phyloP scores from a whole-genome alignment of 23 tunicate species.

The Pegea sp. region DNA sequence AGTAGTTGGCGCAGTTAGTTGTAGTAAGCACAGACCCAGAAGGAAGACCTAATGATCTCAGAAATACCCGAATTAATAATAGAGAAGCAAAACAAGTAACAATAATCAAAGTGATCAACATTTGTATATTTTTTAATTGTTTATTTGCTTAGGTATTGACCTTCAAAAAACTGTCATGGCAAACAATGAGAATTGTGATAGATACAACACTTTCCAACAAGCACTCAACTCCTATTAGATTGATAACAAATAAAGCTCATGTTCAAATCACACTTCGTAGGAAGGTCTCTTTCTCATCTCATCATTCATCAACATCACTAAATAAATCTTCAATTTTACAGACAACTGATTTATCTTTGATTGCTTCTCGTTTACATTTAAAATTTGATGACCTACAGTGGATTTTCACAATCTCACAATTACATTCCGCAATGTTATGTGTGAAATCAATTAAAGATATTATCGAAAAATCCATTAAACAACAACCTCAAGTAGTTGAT shows the following conservation, averaged over 20 bases:
- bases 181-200: conserved; percentile 75
- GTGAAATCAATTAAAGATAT: conserved; percentile 70
- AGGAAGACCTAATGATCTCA: conserved; percentile 43
- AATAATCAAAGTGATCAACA: too few relatives aligned
- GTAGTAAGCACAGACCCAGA: conserved; percentile 76
- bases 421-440: conserved; percentile 78
- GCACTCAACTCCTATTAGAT: conserved; percentile 35
- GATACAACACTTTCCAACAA: conserved; percentile 15
- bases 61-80: conserved; percentile 45
- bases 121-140: neutral
- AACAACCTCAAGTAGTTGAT: too few relatives aligned
- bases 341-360: conserved; percentile 60
- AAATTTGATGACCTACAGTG: conserved; percentile 81
- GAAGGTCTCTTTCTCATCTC: conserved; percentile 17
- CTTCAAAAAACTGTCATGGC: conserved; percentile 80
- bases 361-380: conserved; percentile 41
- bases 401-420: conserved; percentile 90
- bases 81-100: conserved; percentile 44
- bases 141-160: conserved; percentile 47
- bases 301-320: too few relatives aligned
- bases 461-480: conserved; percentile 56
- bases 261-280: conserved; percentile 44
- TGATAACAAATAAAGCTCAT: conserved; percentile 66
- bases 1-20: conserved; percentile 57
- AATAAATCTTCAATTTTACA: conserved; percentile 5